Evolutionary conservation across 2,888 invertebrate genomes (phyloP), one percentile per base, ranked within the genome.

Genomic region (Marronus borbonicus): DNA sequence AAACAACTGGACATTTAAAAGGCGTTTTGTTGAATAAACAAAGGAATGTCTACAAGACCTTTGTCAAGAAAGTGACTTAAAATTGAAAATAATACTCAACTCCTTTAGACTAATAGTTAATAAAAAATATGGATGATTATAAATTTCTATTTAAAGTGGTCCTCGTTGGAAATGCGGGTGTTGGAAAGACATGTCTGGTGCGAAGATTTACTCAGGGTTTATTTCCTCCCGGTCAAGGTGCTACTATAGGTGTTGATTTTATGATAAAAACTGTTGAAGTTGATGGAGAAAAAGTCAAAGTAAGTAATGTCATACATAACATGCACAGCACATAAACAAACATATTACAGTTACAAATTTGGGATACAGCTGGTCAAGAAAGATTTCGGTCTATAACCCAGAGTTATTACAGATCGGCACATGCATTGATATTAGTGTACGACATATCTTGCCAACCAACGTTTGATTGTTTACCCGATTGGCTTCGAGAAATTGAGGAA

Each of bases 231-330:
- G 98, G 98, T 14, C 98, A 99, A 90, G 98, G 98, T 83, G 98
- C 98, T 77, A 99, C 98, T 2, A 99, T 99, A 85, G 98, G 98
- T 78, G 98, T 99, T 36, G 99, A 99, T 91, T 99, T 99, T 89
- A 98, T 99, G 98, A 98, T 99, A 81, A 99, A 99, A 91, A 98
- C 98, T 76, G 97, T 99, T 8, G 98, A 98, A 91, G 96, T 99
- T 78, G 98, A 97, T 85, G 96, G 96, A 86, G 96, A 97, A 89
- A 96, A 96, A 93, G 95, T 97, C 84, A 97, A 97, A 93, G 96
- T 96, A 90, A 89, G 79, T 80, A 31, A 5, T 31, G 12, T 44
- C 2, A 8, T 12, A 44, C 12, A 44, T 12, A 44, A 44, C 44
- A 44, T 44, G 2, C 2, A 44, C 1, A 12, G 44, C n/a, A 31